These are phyloP conservation scores for Champsocephalus esox DNA, from an alignment of 2,797 vertebrate species.

Conservation along the genomic window DNA sequence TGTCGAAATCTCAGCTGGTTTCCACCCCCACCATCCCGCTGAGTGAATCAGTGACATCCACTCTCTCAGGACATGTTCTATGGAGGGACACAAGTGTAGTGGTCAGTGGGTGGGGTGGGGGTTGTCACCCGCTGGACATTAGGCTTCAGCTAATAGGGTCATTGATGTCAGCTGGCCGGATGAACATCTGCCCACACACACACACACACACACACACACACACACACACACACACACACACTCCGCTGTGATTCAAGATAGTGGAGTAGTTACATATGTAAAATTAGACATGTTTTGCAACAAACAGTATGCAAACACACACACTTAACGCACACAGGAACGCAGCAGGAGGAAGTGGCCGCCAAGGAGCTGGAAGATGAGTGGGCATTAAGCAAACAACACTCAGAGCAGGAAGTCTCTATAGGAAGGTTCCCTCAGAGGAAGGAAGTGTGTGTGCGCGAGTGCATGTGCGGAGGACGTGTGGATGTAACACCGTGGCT, in stretches of 20 bases:
- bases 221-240: slow-evolving; percentile 7
- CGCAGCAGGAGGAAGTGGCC: slow-evolving; percentile 69
- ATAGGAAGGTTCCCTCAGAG: slow-evolving; percentile 60
- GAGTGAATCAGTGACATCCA: slow-evolving; percentile 8
- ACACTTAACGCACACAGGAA: slow-evolving; percentile 35
- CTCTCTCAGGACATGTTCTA: slow-evolving; percentile 36
- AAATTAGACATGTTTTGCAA: slow-evolving; percentile 12
- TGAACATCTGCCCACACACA: slow-evolving; percentile 50
- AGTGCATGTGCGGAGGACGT: slow-evolving; percentile 52
- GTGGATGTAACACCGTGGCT: slow-evolving; percentile 46
- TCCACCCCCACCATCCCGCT: slow-evolving; percentile 8
- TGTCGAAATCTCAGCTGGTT: slow-evolving; percentile 37
- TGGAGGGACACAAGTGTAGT: slow-evolving; percentile 18
- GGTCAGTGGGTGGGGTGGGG: neutral
- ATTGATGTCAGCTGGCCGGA: slow-evolving; percentile 55
- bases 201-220: neutral
- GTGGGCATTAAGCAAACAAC: slow-evolving; percentile 76
- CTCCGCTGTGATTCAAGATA: too few species aligned
- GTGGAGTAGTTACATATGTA: slow-evolving; percentile 8
- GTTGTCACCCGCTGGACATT: slow-evolving; percentile 19
- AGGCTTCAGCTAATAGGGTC: slow-evolving; percentile 40
- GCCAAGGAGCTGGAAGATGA: slow-evolving; percentile 69
- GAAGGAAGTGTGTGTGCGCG: slow-evolving; percentile 58
- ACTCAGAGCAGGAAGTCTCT: slow-evolving; percentile 73
- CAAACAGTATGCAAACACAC: slow-evolving; percentile 4